phyloP scores from a whole-genome alignment of 2,888 invertebrate species.

The Acanthococcus lagerstroemiae region DNA sequence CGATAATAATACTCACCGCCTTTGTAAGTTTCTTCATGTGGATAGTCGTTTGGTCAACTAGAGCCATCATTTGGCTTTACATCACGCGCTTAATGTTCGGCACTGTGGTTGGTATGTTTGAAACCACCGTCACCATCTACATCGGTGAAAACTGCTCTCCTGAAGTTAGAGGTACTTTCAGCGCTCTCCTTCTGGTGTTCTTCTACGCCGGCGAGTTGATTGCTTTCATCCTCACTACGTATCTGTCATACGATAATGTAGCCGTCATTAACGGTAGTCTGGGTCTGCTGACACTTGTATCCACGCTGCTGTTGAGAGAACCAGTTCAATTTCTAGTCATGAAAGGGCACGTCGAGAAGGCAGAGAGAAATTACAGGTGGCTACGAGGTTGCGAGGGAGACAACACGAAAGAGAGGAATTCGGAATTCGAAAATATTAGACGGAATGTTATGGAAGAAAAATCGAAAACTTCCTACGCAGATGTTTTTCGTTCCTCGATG shows the following conservation, averaged over 20 bases:
- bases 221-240: constrained; percentile 34
- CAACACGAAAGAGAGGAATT: background rate
- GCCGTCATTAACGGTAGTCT: constrained; percentile 32
- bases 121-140: constrained; percentile 35
- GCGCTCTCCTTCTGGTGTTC: constrained; percentile 34
- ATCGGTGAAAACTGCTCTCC: constrained; percentile 35
- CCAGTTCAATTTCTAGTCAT: constrained; percentile 34
- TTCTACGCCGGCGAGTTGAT: constrained; percentile 35
- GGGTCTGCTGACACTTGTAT: constrained; percentile 28
- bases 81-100: constrained; percentile 35
- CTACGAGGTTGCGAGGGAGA: background rate
- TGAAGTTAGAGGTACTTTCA: constrained; percentile 34
- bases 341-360: background rate
- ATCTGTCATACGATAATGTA: constrained; percentile 33
- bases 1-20: background rate
- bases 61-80: constrained; percentile 28
- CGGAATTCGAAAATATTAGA: constrained; percentile 6
- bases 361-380: background rate
- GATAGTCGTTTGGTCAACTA: background rate
- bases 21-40: background rate
- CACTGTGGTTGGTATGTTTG: constrained; percentile 35
- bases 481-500: constrained; percentile 22
- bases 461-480: constrained; percentile 15
- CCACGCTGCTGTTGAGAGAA: constrained; percentile 34
- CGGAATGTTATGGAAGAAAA: constrained; percentile 7